Percentiles rank a stretch among this genome's conserved stretches.
Conservation (phyloP, 1,140 invertebrate species). For the Octopus sinensis region DNA sequence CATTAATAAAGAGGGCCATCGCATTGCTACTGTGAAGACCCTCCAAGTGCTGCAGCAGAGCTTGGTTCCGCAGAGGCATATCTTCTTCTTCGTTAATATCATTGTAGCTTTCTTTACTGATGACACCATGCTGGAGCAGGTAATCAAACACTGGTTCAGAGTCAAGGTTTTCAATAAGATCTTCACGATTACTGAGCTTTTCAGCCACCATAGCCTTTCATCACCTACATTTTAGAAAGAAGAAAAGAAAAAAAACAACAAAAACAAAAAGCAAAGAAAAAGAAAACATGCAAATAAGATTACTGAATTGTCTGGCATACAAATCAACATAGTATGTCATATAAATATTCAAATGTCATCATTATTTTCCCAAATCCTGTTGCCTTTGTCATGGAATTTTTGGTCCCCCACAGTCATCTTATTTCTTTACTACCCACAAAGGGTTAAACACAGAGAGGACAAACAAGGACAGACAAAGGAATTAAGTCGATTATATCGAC, state of each 20-base stretch:
- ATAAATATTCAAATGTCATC: too few species aligned
- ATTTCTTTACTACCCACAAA: too few species aligned
- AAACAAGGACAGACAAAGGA: too few species aligned
- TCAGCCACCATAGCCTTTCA: slow-evolving; percentile 35
- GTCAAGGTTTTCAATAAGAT: slow-evolving; percentile 51
- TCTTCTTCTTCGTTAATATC: slow-evolving; percentile 35
- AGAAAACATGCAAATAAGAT: too few species aligned
- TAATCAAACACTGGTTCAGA: slow-evolving; percentile 51
- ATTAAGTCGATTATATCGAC: too few species aligned
- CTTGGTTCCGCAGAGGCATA: slow-evolving; percentile 40
- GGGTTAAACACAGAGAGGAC: too few species aligned
- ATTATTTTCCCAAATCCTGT: too few species aligned
- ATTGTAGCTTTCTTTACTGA: slow-evolving; percentile 35
- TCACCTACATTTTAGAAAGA: slow-evolving; percentile 22
- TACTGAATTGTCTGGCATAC: too few species aligned
- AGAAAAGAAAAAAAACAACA: not conserved
- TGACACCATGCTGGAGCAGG: slow-evolving; percentile 51
- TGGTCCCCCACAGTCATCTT: too few species aligned
- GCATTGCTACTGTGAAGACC: slow-evolving; percentile 37
- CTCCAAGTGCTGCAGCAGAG: slow-evolving; percentile 46
- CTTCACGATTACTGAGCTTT: slow-evolving; percentile 37
- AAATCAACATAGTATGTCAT: too few species aligned
- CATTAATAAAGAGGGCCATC: slow-evolving; percentile 51
- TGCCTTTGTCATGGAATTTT: too few species aligned
- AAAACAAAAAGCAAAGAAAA: too few species aligned